Evolutionary conservation across 2,888 invertebrate genomes (phyloP).

Genomic region (Stenchaetothrips biformis): DNA sequence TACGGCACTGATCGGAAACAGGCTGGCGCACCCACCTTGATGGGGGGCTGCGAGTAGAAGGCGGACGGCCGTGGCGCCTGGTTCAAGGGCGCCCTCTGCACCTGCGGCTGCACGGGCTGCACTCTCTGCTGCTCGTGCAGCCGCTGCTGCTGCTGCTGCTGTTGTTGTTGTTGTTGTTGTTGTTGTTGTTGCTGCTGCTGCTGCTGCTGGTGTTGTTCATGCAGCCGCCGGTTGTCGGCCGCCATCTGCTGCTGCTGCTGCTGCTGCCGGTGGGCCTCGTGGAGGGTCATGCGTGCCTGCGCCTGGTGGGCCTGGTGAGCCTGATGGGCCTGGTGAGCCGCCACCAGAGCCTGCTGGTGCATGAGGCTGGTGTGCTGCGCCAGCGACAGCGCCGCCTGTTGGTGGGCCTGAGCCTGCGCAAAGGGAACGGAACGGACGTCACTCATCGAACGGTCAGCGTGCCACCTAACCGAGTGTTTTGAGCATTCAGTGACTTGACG

Average conservation of each 20-base stretch:
- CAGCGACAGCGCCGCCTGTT: background rate
- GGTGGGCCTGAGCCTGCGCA: background rate
- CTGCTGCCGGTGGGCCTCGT: conserved; percentile 37
- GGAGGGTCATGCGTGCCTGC: background rate
- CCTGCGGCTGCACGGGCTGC: conserved; percentile 49
- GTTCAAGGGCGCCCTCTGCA: conserved; percentile 45
- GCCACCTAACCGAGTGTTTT: too few relatives aligned
- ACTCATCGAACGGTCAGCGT: too few relatives aligned
- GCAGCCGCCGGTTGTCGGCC: conserved; percentile 30
- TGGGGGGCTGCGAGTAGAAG: conserved; percentile 30
- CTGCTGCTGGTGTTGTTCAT: conserved; percentile 34
- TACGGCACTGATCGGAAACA: conserved; percentile 40
- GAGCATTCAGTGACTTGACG: too few relatives aligned
- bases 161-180: conserved; percentile 37
- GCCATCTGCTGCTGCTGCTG: conserved; percentile 37
- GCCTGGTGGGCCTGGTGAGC: background rate
- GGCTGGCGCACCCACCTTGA: conserved; percentile 40
- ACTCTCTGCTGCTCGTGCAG: conserved; percentile 50
- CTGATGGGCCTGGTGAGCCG: background rate
- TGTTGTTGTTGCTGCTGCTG: conserved; percentile 36
- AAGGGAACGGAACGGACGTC: too few relatives aligned
- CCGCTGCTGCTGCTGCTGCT: conserved; percentile 54
- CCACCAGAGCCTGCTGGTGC: conserved; percentile 1
- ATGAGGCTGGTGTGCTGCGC: background rate
- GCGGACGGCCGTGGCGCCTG: conserved; percentile 40